Conservation (phyloP, 2,797 vertebrate species). For the Myotis vivesi region DNA sequence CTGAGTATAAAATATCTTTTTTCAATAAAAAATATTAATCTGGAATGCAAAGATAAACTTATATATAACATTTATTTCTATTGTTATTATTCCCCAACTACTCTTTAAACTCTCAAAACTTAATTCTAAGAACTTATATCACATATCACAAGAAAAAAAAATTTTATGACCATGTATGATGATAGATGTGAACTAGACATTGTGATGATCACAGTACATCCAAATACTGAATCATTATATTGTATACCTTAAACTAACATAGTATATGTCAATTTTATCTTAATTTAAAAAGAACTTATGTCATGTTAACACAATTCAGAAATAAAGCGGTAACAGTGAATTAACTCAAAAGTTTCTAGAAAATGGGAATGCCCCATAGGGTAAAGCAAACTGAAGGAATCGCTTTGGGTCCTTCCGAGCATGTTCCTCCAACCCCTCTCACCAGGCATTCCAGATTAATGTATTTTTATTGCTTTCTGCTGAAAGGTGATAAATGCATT, state of each 20-base stretch:
- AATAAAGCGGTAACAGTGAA: not conserved
- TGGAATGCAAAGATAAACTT: conserved; percentile 13
- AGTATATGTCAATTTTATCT: not conserved
- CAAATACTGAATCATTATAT: not conserved
- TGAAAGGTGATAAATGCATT: not conserved
- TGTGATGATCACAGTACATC: not conserved
- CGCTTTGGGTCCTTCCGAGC: not conserved
- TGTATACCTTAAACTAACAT: not conserved
- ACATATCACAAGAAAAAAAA: not conserved
- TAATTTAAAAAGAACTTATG: not conserved
- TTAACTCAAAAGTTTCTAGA: not conserved
- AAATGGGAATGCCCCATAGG: not conserved
- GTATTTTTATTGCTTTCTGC: not conserved
- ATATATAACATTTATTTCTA: conserved; percentile 4
- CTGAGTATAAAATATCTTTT: not conserved
- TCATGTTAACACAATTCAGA: conserved; percentile 20
- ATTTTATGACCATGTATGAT: not conserved
- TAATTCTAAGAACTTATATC: not conserved
- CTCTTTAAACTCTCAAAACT: conserved; percentile 42
- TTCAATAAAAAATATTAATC: conserved; percentile 11
- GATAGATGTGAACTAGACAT: not conserved
- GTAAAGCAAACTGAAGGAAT: not conserved
- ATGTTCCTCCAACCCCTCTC: not conserved
- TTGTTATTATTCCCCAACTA: not conserved
- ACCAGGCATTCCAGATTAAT: not conserved